Evolutionary conservation across 2,888 invertebrate species (phyloP), one percentile per base, ranked within the genome.

Genomic region (Drymonia ruficornis): DNA sequence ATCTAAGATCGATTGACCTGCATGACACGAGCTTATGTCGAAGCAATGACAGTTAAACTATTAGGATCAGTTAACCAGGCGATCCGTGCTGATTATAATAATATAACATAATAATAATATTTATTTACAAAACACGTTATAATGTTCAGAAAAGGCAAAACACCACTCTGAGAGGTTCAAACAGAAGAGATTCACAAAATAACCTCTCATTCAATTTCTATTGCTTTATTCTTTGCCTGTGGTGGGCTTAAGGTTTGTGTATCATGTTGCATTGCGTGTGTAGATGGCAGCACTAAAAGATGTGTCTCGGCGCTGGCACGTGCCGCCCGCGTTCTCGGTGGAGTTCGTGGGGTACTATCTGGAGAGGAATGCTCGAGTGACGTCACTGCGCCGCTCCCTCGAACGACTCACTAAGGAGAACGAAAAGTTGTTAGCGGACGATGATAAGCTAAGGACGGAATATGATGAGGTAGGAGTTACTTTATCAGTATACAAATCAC

Each of bases 261-360:
- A 42, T n/a, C 1, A 6, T 42, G 15, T 42, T 18, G 9, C 15
- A 5, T 42, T 23, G 1, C 23, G 6, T 23, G 23, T 23, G 23
- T 52, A 94, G 93, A 89, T 95, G 72, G 95, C 96, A 49, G 96
- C 97, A 1, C 86, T 98, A 16, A 95, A 96, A 5, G 98, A 98
- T 77, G 96, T 98, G 6, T 94, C 97, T 11, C 97, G 98, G 70
- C 98, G 98, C 70, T 98, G 98, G 97, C 98, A 98, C 84, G 96
- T 99, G 59, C 96, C 97, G 0, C 98, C 98, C 0, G 98, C 99
- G 0, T 98, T 99, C 80, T 97, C 97, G 47, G 97, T 98, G 0
- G 98, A 99, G 84, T 99, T 98, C 83, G 96, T 99, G 49, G 97
- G 97, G 0, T 99, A 99, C 84, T 99, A 97, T 81, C 89, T 98